A percentile compares a stretch with the other conserved stretches of the same genome.
Evolutionary conservation across 2,888 invertebrate genomes (phyloP).

Genomic region (Nemapogon koenigi): DNA sequence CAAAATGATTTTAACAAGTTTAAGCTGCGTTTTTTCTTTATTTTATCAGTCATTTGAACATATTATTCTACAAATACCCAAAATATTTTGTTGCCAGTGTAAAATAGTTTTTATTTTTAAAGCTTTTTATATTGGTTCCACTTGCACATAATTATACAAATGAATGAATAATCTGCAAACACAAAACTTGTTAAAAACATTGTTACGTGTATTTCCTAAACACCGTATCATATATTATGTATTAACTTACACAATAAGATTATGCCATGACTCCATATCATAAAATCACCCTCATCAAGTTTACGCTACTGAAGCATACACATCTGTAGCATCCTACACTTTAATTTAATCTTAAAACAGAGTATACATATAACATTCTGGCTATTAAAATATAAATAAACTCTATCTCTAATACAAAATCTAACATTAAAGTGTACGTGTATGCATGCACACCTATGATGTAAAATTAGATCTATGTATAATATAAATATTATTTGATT

Average conservation of each 20-base stretch:
- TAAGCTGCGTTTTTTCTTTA: too few species aligned
- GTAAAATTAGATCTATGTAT: constrained; percentile 54
- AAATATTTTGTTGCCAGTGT: too few species aligned
- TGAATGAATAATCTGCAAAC: too few species aligned
- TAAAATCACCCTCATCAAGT: constrained; percentile 36
- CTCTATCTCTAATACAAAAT: constrained; percentile 54
- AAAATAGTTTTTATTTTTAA: too few species aligned
- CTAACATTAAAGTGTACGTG: constrained; percentile 52
- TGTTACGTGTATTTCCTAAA: too few species aligned
- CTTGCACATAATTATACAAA: too few species aligned
- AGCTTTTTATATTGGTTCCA: too few species aligned
- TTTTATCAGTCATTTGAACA: too few species aligned
- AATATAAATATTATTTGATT: constrained; percentile 59
- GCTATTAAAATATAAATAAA: constrained; percentile 52
- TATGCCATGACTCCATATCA: constrained; percentile 20
- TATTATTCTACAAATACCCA: too few species aligned
- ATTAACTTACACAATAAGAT: not conserved
- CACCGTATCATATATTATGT: too few species aligned
- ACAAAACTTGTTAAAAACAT: too few species aligned
- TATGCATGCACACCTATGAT: constrained; percentile 53
- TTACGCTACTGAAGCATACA: constrained; percentile 40
- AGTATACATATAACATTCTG: constrained; percentile 38
- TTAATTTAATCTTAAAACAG: constrained; percentile 24
- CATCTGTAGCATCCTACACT: constrained; percentile 42
- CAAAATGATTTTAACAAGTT: too few species aligned